Evolutionary conservation across 2,113 vertebrate genomes (phyloP).

Genomic region (Cebus imitator): DNA sequence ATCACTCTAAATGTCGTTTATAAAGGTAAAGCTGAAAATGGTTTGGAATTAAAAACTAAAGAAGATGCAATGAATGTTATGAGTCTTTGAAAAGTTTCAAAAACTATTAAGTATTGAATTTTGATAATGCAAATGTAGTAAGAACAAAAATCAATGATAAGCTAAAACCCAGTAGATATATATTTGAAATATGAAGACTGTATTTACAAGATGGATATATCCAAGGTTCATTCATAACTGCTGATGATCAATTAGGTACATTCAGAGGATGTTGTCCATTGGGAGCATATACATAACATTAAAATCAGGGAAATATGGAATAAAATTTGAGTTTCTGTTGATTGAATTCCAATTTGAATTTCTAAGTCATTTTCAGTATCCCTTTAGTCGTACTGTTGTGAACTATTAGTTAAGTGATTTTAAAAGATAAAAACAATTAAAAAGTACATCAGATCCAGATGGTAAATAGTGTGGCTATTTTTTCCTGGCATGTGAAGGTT

Average conservation of each 20-base stretch:
- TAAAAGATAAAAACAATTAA: neutral
- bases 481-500: neutral
- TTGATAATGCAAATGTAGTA: neutral
- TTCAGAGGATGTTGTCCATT: neutral
- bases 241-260: neutral
- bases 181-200: neutral
- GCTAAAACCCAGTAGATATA: neutral
- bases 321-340: neutral
- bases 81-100: neutral
- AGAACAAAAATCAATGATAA: neutral
- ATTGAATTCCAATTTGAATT: slow-evolving; percentile 11
- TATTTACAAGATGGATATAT: neutral
- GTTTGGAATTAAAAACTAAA: neutral
- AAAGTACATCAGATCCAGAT: neutral
- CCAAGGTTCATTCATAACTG: neutral
- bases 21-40: neutral
- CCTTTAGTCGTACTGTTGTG: neutral
- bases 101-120: neutral
- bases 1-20: neutral
- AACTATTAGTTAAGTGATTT: neutral
- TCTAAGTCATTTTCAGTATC: neutral
- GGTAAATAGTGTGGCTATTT: neutral
- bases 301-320: neutral
- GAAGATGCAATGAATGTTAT: neutral
- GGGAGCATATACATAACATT: neutral